Evolutionary conservation across 53 echinoderm and acorn worm species (phyloP), one percentile per base, ranked within the genome.

Genomic region (Pentamera pediparva): DNA sequence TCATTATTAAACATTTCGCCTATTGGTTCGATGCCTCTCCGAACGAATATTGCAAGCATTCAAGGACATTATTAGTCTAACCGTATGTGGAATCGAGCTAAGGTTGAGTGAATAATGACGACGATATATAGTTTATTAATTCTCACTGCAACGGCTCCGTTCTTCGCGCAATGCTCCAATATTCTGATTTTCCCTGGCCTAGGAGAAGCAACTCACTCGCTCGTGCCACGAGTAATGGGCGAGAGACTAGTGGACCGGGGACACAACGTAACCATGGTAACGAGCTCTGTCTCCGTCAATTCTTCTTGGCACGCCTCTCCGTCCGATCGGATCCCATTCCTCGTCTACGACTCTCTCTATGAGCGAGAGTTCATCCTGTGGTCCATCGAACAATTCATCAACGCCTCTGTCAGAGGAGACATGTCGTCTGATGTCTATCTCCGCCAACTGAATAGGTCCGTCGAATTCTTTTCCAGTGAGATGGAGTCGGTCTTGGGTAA

Each of bases 131-230:
- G n/a, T n/a, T n/a, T n/a, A n/a, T n/a, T n/a, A n/a, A n/a, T n/a
- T n/a, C n/a, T n/a, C n/a, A n/a, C n/a, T n/a, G n/a, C n/a, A n/a
- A n/a, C n/a, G n/a, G n/a, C n/a, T n/a, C n/a, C n/a, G n/a, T n/a
- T n/a, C n/a, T 45, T 57, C 2, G 28, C 33, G 45, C 32, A 70
- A 33, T 27, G 49, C 32, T 48, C 70, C 30, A 70, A 70, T 15
- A 70, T 70, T 48, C 70, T 70, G 15, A 48, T 70, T 18, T 70
- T 70, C 21, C 70, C 70, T 12, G 70, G 70, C 15, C n/a, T 70
- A 24, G 70, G 70, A 13, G 70, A 70, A 19, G 52, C 49, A 12
- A 70, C 70, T 13, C 70, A 70, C 34, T 70, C 49, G 3, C 24
- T 70, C 27, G 32, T 49, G 15, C 70, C 48, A n/a, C 70, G 70